These are phyloP conservation scores for Platynereis dumerilii DNA, from an alignment of 2,888 invertebrate genomes.

Conservation along the genomic window DNA sequence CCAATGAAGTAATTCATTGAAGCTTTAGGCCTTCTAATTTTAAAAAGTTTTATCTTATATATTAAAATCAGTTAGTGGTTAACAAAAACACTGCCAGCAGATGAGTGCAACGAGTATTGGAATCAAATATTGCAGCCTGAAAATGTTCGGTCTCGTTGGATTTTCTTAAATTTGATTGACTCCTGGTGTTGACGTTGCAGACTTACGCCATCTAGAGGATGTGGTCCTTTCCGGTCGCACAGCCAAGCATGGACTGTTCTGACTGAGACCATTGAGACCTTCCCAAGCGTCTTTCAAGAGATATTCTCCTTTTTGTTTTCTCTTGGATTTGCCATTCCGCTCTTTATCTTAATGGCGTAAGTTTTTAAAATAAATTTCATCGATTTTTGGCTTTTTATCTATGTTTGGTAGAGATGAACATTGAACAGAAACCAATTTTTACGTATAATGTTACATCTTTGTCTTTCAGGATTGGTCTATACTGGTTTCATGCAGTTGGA, in stretches of 20 bases:
- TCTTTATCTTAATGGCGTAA: conserved; percentile 16
- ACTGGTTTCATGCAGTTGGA: conserved; percentile 1
- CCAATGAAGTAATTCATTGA: too few species aligned
- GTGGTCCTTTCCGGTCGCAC: conserved; percentile 56
- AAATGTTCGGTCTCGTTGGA: too few species aligned
- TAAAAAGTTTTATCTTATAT: too few species aligned
- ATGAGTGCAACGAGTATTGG: too few species aligned
- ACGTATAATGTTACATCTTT: not conserved
- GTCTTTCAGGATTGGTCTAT: conserved; percentile 6
- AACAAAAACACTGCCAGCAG: too few species aligned
- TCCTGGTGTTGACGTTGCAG: conserved; percentile 31
- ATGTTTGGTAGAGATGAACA: too few species aligned
- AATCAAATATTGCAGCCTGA: too few species aligned
- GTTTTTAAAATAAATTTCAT: not conserved
- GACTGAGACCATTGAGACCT: conserved; percentile 2
- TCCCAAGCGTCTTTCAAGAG: conserved; percentile 1
- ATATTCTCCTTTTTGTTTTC: conserved; percentile 12
- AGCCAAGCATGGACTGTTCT: conserved; percentile 13
- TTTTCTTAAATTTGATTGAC: too few species aligned
- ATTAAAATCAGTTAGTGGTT: too few species aligned
- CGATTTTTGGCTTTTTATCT: too few species aligned
- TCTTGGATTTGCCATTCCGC: not conserved
- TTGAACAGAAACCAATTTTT: not conserved
- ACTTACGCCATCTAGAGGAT: conserved; percentile 50
- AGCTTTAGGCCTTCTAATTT: too few species aligned